Percentiles rank a stretch among this genome's conserved stretches.
phyloP scores from a whole-genome alignment of 2,888 invertebrate species.

The Lymantria dispar region DNA sequence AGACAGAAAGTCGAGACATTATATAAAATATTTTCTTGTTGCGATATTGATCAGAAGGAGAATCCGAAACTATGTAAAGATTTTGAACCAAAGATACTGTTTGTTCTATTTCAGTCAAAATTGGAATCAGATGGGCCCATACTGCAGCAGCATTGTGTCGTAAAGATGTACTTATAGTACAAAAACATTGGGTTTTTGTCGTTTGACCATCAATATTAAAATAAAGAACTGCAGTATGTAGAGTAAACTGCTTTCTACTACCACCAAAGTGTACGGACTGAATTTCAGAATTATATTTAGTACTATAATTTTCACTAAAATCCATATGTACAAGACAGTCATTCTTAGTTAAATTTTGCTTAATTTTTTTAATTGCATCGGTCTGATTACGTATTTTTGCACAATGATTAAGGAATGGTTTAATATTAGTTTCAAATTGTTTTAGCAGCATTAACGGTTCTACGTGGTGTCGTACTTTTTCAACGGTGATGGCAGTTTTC shows the following conservation, averaged over 20 bases:
- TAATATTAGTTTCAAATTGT: slow-evolving; percentile 1
- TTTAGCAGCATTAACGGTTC: slow-evolving; percentile 1
- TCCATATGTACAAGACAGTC: slow-evolving; percentile 4
- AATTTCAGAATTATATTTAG: slow-evolving; percentile 4
- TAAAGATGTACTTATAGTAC: slow-evolving; percentile 12
- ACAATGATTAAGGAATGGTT: slow-evolving; percentile 4
- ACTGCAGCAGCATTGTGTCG: slow-evolving; percentile 19
- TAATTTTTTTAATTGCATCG: slow-evolving; percentile 6
- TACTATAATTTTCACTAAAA: slow-evolving; percentile 6
- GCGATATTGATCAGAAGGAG: slow-evolving; percentile 10
- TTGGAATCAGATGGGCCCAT: slow-evolving; percentile 19
- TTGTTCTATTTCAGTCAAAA: slow-evolving; percentile 16
- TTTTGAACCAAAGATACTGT: background rate
- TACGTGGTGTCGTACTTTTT: slow-evolving; percentile 8
- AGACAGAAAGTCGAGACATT: too few relatives aligned
- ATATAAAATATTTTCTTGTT: too few relatives aligned
- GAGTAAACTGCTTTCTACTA: background rate
- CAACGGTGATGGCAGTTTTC: slow-evolving; percentile 11
- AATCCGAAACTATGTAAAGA: slow-evolving; percentile 8
- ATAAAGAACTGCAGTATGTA: slow-evolving; percentile 12
- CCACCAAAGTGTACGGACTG: slow-evolving; percentile 11
- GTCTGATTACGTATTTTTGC: slow-evolving; percentile 4
- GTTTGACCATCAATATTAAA: slow-evolving; percentile 9
- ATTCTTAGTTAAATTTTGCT: slow-evolving; percentile 1
- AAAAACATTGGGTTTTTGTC: slow-evolving; percentile 14